Conservation (phyloP, 2,797 vertebrate genomes). For the Paedocypris micromegethes region DNA sequence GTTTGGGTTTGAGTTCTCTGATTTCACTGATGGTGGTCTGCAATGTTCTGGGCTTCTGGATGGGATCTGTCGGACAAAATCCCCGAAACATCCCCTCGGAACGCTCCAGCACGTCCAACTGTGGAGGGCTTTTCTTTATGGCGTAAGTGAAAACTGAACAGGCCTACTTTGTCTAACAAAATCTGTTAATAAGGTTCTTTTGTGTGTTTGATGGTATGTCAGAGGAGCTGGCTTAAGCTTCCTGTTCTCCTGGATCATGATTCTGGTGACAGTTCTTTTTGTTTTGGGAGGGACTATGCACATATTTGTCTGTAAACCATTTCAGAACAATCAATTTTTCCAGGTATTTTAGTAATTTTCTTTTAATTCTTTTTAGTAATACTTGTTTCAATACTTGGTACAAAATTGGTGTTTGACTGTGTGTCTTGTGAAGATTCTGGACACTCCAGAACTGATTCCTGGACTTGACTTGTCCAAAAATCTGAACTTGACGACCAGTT, state of each 20-base stretch:
- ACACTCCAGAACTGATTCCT: conserved; percentile 61
- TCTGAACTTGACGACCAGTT: conserved; percentile 53
- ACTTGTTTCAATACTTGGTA: background rate
- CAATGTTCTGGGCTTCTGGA: conserved; percentile 69
- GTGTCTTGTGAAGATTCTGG: conserved; percentile 65
- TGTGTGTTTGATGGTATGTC: conserved; percentile 36
- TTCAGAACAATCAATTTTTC: conserved; percentile 66
- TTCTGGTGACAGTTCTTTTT: conserved; percentile 74
- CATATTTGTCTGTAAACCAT: conserved; percentile 73
- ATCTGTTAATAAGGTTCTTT: background rate
- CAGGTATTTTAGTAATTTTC: conserved; percentile 60
- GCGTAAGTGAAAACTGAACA: conserved; percentile 65
- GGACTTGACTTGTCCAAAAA: conserved; percentile 49
- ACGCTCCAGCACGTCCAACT: conserved; percentile 66
- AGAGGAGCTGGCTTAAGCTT: conserved; percentile 84
- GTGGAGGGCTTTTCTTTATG: conserved; percentile 79
- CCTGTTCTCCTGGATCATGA: conserved; percentile 84
- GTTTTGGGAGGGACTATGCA: conserved; percentile 73
- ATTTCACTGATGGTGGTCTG: conserved; percentile 78
- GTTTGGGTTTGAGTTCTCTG: conserved; percentile 63
- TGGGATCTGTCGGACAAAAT: conserved; percentile 71
- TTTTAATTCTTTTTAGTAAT: background rate
- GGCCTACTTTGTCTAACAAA: background rate
- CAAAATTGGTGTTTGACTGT: background rate
- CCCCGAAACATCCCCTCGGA: conserved; percentile 58